Conservation (phyloP, 2,113 vertebrate genomes). For the Sprattus sprattus region DNA sequence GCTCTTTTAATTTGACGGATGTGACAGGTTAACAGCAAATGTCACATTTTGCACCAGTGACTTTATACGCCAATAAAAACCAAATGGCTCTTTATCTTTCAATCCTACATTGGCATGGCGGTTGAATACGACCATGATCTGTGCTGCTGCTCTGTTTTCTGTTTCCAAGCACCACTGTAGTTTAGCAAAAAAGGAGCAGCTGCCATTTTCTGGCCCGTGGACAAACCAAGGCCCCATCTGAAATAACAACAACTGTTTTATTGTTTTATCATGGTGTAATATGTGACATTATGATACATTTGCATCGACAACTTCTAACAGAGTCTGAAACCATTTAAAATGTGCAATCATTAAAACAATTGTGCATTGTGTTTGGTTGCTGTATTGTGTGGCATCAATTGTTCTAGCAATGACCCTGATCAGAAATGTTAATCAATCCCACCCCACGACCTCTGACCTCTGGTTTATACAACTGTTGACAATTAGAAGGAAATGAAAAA, state of each 20-base stretch:
- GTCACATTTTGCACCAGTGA: neutral
- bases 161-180: neutral
- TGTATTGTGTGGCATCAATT: neutral
- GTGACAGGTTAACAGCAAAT: neutral
- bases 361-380: neutral
- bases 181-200: neutral
- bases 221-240: neutral
- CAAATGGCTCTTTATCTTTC: neutral
- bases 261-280: neutral
- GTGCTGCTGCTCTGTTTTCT: neutral
- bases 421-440: neutral
- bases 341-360: neutral
- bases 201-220: neutral
- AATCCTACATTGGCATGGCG: neutral
- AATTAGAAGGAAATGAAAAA: neutral
- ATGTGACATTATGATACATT: neutral
- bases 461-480: neutral
- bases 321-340: neutral
- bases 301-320: neutral
- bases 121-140: neutral
- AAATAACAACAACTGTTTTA: neutral
- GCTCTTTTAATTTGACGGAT: neutral
- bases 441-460: neutral
- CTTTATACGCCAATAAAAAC: neutral
- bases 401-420: neutral